A percentile compares a stretch with the other conserved stretches of the same genome.
Evolutionary conservation across 2,888 invertebrate genomes (phyloP).

Genomic region (Pristionchus japonicus): DNA sequence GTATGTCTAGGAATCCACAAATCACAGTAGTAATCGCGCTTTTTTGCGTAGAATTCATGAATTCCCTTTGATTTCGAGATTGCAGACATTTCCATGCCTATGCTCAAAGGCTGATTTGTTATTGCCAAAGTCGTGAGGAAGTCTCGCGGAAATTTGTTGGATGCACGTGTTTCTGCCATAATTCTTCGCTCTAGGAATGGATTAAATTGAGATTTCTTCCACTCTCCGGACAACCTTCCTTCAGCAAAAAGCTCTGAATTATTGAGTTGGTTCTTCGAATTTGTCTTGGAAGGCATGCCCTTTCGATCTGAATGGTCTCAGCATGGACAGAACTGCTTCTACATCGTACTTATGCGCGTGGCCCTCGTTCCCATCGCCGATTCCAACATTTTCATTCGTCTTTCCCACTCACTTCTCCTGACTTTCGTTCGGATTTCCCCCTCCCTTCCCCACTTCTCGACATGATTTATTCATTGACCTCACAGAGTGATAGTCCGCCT

Average conservation of each 20-base stretch:
- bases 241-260: no score
- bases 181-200: neutral
- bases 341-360: neutral
- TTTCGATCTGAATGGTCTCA: no score
- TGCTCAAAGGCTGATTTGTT: neutral
- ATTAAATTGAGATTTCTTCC: no score
- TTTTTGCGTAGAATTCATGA: no score
- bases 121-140: neutral
- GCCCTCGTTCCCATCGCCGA: neutral
- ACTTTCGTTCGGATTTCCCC: conserved; percentile 3
- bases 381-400: neutral
- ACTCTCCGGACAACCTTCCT: no score
- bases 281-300: no score
- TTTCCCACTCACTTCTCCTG: neutral
- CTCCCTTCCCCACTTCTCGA: neutral
- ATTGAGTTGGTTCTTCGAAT: no score
- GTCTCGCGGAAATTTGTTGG: neutral
- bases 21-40: neutral
- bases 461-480: conserved; percentile 34
- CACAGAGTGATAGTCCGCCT: conserved; percentile 11
- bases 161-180: neutral
- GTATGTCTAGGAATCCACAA: neutral
- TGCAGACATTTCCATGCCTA: neutral
- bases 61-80: neutral
- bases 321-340: no score